Conservation (phyloP, 2,113 vertebrate genomes). For the Lonchura striata region DNA sequence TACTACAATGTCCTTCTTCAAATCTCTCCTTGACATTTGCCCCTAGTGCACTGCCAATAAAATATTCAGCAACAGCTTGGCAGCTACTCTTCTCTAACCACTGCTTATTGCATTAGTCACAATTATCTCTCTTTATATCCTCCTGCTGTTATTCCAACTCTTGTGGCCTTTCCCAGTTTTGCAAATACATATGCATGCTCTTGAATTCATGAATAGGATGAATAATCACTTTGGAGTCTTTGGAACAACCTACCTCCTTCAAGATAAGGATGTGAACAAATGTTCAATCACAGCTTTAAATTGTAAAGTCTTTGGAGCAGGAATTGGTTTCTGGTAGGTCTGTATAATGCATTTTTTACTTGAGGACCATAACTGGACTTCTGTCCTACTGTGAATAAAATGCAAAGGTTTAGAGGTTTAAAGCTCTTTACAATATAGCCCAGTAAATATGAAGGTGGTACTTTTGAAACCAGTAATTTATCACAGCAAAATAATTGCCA, state of each 20-base stretch:
- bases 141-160: background rate
- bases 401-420: background rate
- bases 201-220: constrained; percentile 21
- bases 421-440: background rate
- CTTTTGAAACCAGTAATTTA: constrained; percentile 17
- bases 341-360: background rate
- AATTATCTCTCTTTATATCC: background rate
- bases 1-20: background rate
- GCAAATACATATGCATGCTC: background rate
- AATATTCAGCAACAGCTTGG: background rate
- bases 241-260: background rate
- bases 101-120: constrained; percentile 10
- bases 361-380: background rate
- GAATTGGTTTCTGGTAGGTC: background rate
- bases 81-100: background rate
- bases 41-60: background rate
- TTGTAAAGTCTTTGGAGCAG: background rate
- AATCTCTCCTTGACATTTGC: background rate
- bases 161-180: background rate
- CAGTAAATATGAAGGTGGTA: background rate
- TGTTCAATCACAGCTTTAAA: constrained; percentile 23
- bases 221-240: constrained; percentile 30
- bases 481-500: background rate
- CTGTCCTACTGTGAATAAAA: background rate
- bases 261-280: constrained; percentile 6